phyloP scores from a whole-genome alignment of 2,888 invertebrate species.

The Anaspis maculata region DNA sequence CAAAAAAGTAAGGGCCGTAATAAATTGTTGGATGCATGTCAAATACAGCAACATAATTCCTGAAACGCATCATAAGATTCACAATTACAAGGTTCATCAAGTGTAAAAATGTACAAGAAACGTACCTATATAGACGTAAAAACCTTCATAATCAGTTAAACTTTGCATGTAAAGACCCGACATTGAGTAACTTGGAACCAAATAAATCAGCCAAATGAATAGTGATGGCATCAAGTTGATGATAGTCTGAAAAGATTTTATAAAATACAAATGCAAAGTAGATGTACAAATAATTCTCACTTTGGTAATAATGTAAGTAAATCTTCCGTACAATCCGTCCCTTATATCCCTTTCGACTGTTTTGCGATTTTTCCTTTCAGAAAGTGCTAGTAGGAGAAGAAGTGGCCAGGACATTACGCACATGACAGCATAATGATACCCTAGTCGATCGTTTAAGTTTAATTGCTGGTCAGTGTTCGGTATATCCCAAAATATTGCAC shows the following conservation, averaged over 20 bases:
- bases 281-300: too few species aligned
- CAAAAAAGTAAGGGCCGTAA: slow-evolving; percentile 59
- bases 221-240: slow-evolving; percentile 70
- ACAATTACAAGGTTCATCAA: slow-evolving; percentile 1
- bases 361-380: slow-evolving; percentile 49
- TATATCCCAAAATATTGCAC: slow-evolving; percentile 85
- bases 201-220: slow-evolving; percentile 73
- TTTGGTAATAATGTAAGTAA: slow-evolving; percentile 71
- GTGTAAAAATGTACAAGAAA: slow-evolving; percentile 13
- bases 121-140: slow-evolving; percentile 64
- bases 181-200: slow-evolving; percentile 86
- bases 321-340: slow-evolving; percentile 70
- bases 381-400: slow-evolving; percentile 53
- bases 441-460: slow-evolving; percentile 67
- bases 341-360: slow-evolving; percentile 74
- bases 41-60: slow-evolving; percentile 66
- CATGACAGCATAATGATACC: slow-evolving; percentile 80
- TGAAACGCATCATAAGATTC: slow-evolving; percentile 36
- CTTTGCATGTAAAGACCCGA: slow-evolving; percentile 70
- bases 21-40: slow-evolving; percentile 58
- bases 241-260: slow-evolving; percentile 59
- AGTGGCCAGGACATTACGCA: slow-evolving; percentile 73
- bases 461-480: slow-evolving; percentile 67
- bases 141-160: slow-evolving; percentile 56
- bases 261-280: too few species aligned